These are phyloP conservation scores for Antheraea assamensis DNA, from an alignment of 2,888 invertebrate species.

Conservation along the genomic window DNA sequence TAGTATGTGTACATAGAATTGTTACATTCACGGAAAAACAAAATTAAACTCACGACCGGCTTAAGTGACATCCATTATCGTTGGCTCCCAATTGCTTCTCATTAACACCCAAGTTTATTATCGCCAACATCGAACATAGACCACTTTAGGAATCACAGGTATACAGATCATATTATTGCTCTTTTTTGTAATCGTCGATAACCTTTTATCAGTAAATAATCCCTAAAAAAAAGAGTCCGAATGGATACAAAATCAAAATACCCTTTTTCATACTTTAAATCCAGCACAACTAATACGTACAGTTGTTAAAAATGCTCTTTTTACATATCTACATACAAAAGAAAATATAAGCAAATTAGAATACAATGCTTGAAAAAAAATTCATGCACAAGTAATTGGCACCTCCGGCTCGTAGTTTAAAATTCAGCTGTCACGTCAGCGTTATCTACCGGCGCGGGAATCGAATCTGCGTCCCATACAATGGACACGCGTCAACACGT, in stretches of 20 bases:
- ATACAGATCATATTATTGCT: background rate
- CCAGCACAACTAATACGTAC: background rate
- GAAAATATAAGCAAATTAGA: slow-evolving; percentile 15
- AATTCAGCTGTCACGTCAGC: slow-evolving; percentile 56
- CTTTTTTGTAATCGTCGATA: background rate
- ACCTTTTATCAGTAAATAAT: background rate
- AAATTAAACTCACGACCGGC: too few species aligned
- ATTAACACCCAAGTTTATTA: too few species aligned
- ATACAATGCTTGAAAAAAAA: slow-evolving; percentile 14
- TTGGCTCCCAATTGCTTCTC: too few species aligned
- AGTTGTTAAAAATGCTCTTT: background rate
- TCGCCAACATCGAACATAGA: too few species aligned
- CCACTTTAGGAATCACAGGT: too few species aligned
- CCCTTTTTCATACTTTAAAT: background rate
- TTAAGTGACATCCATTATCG: too few species aligned
- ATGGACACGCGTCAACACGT: slow-evolving; percentile 58
- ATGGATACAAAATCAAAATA: background rate
- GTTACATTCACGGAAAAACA: too few species aligned
- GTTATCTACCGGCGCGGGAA: slow-evolving; percentile 39
- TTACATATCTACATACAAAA: background rate
- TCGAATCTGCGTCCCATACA: slow-evolving; percentile 52
- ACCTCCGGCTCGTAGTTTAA: slow-evolving; percentile 43
- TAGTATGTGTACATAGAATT: too few species aligned
- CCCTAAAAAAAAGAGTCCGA: background rate
- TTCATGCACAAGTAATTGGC: slow-evolving; percentile 45